phyloP scores from a whole-genome alignment of 2,888 invertebrate species.

The Leucophora obtusa region DNA sequence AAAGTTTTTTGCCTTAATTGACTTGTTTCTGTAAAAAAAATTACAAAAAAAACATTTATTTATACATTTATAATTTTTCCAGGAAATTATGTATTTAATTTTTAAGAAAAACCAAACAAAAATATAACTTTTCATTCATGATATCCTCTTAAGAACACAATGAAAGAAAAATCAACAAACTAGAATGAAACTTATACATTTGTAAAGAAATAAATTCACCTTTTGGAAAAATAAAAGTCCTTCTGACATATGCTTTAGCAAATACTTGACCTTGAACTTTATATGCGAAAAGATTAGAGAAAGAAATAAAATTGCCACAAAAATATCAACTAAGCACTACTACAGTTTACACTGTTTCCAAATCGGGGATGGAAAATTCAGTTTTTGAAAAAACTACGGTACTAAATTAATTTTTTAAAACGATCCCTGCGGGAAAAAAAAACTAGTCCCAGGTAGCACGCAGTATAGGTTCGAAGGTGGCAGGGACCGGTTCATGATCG shows the following conservation, averaged over 20 bases:
- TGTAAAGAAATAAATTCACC: background rate
- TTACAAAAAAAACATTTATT: too few relatives aligned
- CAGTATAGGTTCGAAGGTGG: too few relatives aligned
- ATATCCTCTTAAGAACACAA: background rate
- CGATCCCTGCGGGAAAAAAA: too few relatives aligned
- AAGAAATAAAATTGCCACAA: background rate
- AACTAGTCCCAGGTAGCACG: too few relatives aligned
- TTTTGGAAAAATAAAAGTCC: background rate
- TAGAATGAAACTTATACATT: background rate
- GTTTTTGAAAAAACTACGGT: too few relatives aligned
- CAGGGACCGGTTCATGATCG: too few relatives aligned
- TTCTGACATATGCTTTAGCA: background rate
- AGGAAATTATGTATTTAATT: background rate
- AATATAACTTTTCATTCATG: background rate
- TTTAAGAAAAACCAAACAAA: background rate
- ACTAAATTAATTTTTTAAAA: too few relatives aligned
- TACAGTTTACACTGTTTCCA: background rate
- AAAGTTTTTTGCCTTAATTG: too few relatives aligned
- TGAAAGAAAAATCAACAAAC: background rate
- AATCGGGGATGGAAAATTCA: background rate
- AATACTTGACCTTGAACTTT: slow-evolving; percentile 55
- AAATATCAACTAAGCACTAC: background rate
- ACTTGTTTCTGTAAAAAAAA: too few relatives aligned
- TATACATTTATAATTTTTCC: too few relatives aligned
- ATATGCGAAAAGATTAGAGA: slow-evolving; percentile 19